These are phyloP conservation scores for Macaria liturata DNA, from an alignment of 2,888 invertebrate genomes.

Conservation along the genomic window DNA sequence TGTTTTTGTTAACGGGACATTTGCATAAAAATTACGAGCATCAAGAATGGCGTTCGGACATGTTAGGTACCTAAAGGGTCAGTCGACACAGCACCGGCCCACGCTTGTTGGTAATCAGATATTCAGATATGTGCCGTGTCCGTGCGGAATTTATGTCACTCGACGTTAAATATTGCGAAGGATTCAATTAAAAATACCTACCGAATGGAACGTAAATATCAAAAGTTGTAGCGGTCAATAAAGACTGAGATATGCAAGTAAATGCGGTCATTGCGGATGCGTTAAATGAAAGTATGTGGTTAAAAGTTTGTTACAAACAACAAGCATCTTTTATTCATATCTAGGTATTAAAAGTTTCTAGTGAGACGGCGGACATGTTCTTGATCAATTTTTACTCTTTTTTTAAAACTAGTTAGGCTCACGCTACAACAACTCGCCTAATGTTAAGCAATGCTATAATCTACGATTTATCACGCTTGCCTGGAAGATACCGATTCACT, in stretches of 20 bases:
- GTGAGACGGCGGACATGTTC: too few relatives aligned
- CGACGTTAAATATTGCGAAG: constrained; percentile 44
- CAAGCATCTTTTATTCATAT: too few relatives aligned
- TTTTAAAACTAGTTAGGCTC: too few relatives aligned
- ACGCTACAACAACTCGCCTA: too few relatives aligned
- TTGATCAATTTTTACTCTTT: too few relatives aligned
- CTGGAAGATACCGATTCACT: too few relatives aligned
- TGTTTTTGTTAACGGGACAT: constrained; percentile 38
- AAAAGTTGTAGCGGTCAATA: constrained; percentile 7
- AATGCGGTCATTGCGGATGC: not conserved
- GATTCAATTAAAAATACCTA: constrained; percentile 33
- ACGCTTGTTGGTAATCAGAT: constrained; percentile 54
- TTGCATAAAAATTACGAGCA: constrained; percentile 58
- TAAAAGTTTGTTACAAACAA: too few relatives aligned
- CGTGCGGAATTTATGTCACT: constrained; percentile 47
- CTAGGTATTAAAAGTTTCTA: too few relatives aligned
- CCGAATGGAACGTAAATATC: constrained; percentile 16
- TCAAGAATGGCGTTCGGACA: constrained; percentile 48
- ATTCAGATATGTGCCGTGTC: constrained; percentile 45
- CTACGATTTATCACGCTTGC: too few relatives aligned
- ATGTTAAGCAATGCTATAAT: too few relatives aligned
- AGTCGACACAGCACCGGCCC: constrained; percentile 44
- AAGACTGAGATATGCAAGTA: constrained; percentile 5
- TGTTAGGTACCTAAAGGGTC: constrained; percentile 39
- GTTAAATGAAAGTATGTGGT: constrained; percentile 24